Conservation (phyloP, 64 coral and sea anemone genomes). For the Montipora efflorescens region DNA sequence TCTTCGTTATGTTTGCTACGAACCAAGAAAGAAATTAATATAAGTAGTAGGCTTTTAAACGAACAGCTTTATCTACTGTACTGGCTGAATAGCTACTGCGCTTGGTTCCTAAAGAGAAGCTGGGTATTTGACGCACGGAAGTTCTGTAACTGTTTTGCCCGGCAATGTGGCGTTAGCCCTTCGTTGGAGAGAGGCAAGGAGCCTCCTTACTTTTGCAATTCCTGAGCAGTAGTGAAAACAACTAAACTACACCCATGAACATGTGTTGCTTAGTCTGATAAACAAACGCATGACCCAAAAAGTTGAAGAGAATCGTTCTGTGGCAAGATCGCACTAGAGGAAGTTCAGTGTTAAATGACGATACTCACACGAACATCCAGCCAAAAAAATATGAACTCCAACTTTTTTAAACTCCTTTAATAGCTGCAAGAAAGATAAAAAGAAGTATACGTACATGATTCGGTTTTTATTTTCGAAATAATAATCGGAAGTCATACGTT, state of each 20-base stretch:
- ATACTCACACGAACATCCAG: slow-evolving; percentile 61
- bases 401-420: slow-evolving; percentile 24
- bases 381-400: slow-evolving; percentile 45
- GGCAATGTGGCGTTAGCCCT: too few relatives aligned
- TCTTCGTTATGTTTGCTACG: slow-evolving; percentile 5
- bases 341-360: not conserved
- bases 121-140: too few relatives aligned
- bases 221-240: too few relatives aligned
- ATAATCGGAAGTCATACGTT: too few relatives aligned
- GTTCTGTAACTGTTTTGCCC: too few relatives aligned
- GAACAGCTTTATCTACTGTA: not conserved
- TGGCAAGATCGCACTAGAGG: not conserved
- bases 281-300: too few relatives aligned
- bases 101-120: not conserved
- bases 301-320: too few relatives aligned
- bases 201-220: too few relatives aligned
- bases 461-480: too few relatives aligned
- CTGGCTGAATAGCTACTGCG: not conserved
- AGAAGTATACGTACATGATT: not conserved
- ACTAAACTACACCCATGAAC: too few relatives aligned
- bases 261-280: too few relatives aligned
- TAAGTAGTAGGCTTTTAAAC: not conserved
- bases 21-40: not conserved
- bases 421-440: not conserved
- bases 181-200: too few relatives aligned